Base-by-base conservation (phyloP, 2,797 vertebrate genomes). In the Ambastaia sidthimunki region DNA sequence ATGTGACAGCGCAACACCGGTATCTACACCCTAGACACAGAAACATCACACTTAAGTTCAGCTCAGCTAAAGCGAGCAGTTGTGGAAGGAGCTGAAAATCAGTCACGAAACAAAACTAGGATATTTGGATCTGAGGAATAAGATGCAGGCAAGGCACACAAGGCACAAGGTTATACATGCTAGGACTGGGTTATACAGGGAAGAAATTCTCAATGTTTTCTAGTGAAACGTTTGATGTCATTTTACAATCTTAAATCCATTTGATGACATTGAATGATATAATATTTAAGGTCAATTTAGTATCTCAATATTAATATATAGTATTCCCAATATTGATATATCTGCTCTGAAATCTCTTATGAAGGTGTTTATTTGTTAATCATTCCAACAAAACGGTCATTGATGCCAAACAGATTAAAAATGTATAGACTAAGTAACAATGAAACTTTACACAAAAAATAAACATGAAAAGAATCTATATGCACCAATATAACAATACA, bases 21-120 rank as follows among this genome's bases (percentile, higher is more conserved):
- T 18, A 62, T 70, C 68, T 10, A 18, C 62, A 15, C 34, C 47
- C 23, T 47, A 7, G 15, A 65, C 9, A n/a, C n/a, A 21, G 34
- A 73, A 50, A 25, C 37, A 68, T 44, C 1, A 3, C 13, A 69
- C 65, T 48, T 34, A 19, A 12, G 1, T 44, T 41, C 3, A 10
- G 4, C 52, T 23, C 18, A 48, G 9, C 31, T 77, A 25, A 60
- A 60, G 54, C 16, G 12, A 69, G 54, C 23, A 48, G 19, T 60
- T 31, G 52, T 41, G 67, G 6, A 57, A 37, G 12, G 3, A 60
- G 57, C 41, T 28, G 11, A 25, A 21, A 28, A 31, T 74, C 37
- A 60, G 15, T n/a, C 21, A 62, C 12, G 13, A 44, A 57, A 68
- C 21, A 68, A 19, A 76, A 67, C 66, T 44, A 25, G 31, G 28